Conservation (phyloP, 2,888 invertebrate species). For the Trissoscelio sp. region DNA sequence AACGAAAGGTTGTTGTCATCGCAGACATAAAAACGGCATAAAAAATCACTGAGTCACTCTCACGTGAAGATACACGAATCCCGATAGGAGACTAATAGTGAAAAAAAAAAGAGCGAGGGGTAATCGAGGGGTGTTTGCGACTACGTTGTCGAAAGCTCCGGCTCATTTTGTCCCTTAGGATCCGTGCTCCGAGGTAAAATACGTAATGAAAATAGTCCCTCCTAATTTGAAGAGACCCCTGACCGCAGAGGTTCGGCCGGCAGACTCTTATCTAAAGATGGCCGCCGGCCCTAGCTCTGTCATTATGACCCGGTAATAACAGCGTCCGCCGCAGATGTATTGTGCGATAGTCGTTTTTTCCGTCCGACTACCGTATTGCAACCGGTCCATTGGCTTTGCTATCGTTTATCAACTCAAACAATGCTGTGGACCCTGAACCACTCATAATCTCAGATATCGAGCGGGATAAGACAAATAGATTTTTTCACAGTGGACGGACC, state of each 20-base stretch:
- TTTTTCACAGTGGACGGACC: conserved; percentile 12
- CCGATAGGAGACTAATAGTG: conserved; percentile 60
- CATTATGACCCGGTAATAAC: conserved; percentile 79
- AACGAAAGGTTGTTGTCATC: conserved; percentile 52
- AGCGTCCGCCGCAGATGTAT: conserved; percentile 67
- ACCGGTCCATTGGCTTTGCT: conserved; percentile 68
- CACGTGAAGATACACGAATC: conserved; percentile 40
- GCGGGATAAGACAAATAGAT: conserved; percentile 59
- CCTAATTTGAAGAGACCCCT: conserved; percentile 78
- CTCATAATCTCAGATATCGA: conserved; percentile 60
- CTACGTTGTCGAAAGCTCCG: conserved; percentile 11
- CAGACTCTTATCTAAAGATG: conserved; percentile 76
- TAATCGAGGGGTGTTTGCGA: conserved; percentile 47
- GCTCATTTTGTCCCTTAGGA: conserved; percentile 52
- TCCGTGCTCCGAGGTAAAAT: conserved; percentile 64
- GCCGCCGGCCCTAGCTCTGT: conserved; percentile 73
- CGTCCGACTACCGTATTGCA: conserved; percentile 56
- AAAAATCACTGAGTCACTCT: conserved; percentile 61
- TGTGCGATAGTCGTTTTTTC: conserved; percentile 50
- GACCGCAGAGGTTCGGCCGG: conserved; percentile 73
- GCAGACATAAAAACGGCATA: conserved; percentile 36
- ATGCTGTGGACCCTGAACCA: conserved; percentile 57
- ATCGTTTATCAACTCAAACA: conserved; percentile 75
- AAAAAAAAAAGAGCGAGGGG: conserved; percentile 40
- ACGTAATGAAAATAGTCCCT: conserved; percentile 80